A percentile compares a stretch with the other conserved stretches of the same genome.
Evolutionary conservation across 2,888 invertebrate species (phyloP).

Genomic region (Marronus borbonicus): DNA sequence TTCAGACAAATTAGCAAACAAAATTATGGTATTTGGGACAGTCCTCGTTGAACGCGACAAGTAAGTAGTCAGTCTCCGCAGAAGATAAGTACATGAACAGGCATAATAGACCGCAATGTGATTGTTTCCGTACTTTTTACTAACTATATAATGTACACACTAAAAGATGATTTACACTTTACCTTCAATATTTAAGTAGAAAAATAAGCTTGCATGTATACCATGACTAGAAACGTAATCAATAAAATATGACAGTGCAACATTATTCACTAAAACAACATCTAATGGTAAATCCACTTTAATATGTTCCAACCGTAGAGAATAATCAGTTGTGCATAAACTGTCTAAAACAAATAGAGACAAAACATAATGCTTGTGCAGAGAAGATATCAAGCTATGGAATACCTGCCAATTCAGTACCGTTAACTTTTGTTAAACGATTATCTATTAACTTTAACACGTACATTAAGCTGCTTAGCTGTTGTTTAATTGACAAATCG

Average conservation of each 20-base stretch:
- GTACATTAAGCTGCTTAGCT: constrained; percentile 87
- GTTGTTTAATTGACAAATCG: constrained; percentile 87
- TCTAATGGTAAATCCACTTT: constrained; percentile 77
- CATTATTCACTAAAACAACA: constrained; percentile 83
- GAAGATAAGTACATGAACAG: too few species aligned
- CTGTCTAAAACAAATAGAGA: constrained; percentile 39
- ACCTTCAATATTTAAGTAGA: constrained; percentile 85
- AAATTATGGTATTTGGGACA: too few species aligned
- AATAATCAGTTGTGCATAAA: constrained; percentile 55
- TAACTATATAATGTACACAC: too few species aligned
- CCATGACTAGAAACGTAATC: constrained; percentile 82
- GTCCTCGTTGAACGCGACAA: too few species aligned
- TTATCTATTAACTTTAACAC: constrained; percentile 83
- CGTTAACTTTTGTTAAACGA: constrained; percentile 67
- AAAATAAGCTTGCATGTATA: constrained; percentile 82
- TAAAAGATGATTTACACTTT: constrained; percentile 47
- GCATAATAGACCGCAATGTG: too few species aligned
- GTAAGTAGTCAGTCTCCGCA: too few species aligned
- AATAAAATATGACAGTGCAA: constrained; percentile 84
- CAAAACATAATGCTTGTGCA: too few species aligned
- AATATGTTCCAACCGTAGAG: constrained; percentile 63
- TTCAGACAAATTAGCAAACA: too few species aligned
- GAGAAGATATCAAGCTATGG: not conserved
- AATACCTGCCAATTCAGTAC: constrained; percentile 58
- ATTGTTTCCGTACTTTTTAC: too few species aligned